Percentiles rank a stretch among this genome's conserved stretches.
Conservation (phyloP, 2,113 vertebrate species). For the Ochotona curzoniae region DNA sequence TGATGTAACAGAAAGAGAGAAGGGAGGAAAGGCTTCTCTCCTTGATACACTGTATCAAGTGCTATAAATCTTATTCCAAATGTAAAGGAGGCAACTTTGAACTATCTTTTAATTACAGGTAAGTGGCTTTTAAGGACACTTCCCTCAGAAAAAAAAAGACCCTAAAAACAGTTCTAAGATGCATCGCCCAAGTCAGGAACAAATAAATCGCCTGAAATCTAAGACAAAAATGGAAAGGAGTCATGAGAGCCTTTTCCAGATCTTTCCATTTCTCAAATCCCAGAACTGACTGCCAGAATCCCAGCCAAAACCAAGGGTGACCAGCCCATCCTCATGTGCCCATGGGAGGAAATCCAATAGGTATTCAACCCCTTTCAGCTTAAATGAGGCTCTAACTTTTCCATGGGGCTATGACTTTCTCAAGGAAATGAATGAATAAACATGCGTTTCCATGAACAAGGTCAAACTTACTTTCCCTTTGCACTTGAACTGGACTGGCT, state of each 20-base stretch:
- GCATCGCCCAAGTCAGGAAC: neutral
- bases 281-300: neutral
- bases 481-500: neutral
- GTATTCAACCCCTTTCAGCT: neutral
- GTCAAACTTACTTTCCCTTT: neutral
- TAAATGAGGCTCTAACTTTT: neutral
- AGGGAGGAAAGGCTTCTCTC: neutral
- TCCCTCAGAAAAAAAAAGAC: neutral
- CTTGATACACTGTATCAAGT: neutral
- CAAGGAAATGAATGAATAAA: neutral
- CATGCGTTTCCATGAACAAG: neutral
- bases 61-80: neutral
- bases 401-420: conserved; percentile 9
- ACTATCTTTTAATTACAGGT: neutral
- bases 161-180: neutral
- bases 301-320: neutral
- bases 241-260: neutral
- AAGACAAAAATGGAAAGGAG: neutral
- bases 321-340: neutral
- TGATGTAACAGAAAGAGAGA: neutral
- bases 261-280: neutral
- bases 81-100: neutral
- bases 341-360: neutral
- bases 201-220: neutral
- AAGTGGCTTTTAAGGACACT: neutral